Evolutionary conservation across 2,797 vertebrate species (phyloP).

Genomic region (Oreochromis grahami): DNA sequence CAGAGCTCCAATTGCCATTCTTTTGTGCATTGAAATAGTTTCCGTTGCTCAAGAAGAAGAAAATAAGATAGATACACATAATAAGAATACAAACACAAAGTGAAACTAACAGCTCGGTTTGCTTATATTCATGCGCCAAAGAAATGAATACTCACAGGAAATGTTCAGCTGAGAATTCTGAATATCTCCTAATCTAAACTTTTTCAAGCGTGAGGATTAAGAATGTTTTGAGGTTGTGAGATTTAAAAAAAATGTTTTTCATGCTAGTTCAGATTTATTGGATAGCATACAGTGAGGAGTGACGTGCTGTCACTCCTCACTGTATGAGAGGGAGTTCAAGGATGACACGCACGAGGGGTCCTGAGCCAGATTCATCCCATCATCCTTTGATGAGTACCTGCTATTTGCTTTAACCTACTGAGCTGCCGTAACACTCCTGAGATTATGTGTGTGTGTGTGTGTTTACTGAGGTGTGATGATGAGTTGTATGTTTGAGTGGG

Average conservation of each 20-base stretch:
- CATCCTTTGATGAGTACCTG: slow-evolving; percentile 32
- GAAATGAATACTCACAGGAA: neutral
- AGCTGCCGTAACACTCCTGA: slow-evolving; percentile 4
- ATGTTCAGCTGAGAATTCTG: neutral
- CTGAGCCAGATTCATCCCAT: slow-evolving; percentile 31
- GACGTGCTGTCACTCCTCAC: neutral
- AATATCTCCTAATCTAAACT: neutral
- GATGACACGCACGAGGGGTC: slow-evolving; percentile 24
- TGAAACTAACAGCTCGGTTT: neutral
- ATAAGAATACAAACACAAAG: neutral
- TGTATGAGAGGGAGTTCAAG: neutral
- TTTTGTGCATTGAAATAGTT: neutral
- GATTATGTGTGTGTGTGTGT: neutral
- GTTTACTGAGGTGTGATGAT: slow-evolving; percentile 19
- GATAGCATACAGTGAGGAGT: neutral
- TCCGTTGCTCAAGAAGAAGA: neutral
- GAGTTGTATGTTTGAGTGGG: slow-evolving; percentile 26
- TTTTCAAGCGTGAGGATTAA: neutral
- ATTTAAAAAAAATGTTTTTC: neutral
- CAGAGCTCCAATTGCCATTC: neutral
- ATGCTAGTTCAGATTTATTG: neutral
- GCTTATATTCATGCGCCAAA: neutral
- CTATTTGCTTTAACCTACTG: slow-evolving; percentile 29
- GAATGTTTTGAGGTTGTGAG: neutral
- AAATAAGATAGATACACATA: fast-evolving